A percentile compares a stretch with the other conserved stretches of the same genome.
phyloP scores from a whole-genome alignment of 2,797 vertebrate genomes.

The Calcarius lapponicus region DNA sequence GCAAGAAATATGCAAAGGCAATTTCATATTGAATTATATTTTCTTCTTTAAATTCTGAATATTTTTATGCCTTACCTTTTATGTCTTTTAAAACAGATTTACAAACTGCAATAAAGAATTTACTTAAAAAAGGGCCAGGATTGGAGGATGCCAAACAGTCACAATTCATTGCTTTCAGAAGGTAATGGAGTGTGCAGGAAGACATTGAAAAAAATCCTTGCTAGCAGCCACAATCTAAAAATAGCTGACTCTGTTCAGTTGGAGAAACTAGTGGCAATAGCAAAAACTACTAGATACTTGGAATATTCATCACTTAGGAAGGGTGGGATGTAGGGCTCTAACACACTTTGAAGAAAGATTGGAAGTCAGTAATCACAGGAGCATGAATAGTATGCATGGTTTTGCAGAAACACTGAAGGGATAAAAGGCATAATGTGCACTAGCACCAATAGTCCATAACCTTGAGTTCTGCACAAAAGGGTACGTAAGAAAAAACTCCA shows the following conservation, averaged over 20 bases:
- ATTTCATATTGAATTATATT: neutral
- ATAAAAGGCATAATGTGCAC: neutral
- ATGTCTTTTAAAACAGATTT: conserved; percentile 70
- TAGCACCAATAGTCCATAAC: neutral
- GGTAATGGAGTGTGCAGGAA: conserved; percentile 66
- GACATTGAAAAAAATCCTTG: neutral
- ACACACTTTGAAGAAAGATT: neutral
- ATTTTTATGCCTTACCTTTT: neutral
- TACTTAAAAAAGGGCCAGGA: conserved; percentile 78
- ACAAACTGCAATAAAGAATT: conserved; percentile 69
- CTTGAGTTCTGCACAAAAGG: neutral
- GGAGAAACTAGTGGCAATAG: neutral
- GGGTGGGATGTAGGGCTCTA: neutral
- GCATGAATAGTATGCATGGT: neutral
- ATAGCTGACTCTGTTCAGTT: neutral
- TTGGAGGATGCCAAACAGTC: conserved; percentile 74
- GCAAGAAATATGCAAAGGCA: neutral
- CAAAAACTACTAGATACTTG: neutral
- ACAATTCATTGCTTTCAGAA: conserved; percentile 87
- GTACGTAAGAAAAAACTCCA: neutral
- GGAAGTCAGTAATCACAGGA: neutral
- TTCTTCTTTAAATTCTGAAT: neutral
- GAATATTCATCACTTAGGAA: neutral
- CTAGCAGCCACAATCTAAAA: neutral
- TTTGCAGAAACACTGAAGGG: neutral